These are phyloP conservation scores for Auanema freiburgensis DNA, from an alignment of 2,888 invertebrate genomes.

Conservation along the genomic window DNA sequence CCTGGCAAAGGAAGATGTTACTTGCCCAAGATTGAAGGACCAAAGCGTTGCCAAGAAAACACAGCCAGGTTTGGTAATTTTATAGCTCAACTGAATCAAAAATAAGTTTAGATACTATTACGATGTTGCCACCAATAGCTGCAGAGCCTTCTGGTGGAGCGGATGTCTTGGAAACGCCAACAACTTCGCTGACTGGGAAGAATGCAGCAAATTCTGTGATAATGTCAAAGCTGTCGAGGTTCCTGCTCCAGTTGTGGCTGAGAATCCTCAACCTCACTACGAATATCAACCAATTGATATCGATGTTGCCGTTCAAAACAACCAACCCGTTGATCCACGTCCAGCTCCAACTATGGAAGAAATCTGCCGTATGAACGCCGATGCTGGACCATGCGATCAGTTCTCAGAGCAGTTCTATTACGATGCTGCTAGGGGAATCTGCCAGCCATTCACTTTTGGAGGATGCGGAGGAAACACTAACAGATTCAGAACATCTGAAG, in stretches of 20 bases:
- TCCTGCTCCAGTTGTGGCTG: neutral
- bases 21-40: conserved; percentile 61
- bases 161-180: conserved; percentile 63
- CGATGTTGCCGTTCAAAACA: conserved; percentile 8
- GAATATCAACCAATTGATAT: conserved; percentile 3
- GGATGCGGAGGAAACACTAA: conserved; percentile 63
- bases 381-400: conserved; percentile 78
- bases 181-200: conserved; percentile 60
- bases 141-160: conserved; percentile 63
- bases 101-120: conserved; percentile 48
- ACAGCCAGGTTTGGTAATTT: neutral
- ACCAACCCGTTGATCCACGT: conserved; percentile 4
- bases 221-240: neutral
- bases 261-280: neutral
- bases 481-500: conserved; percentile 49
- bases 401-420: conserved; percentile 71
- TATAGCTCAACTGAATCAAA: neutral
- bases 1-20: conserved; percentile 59
- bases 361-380: conserved; percentile 50
- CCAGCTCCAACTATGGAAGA: conserved; percentile 38
- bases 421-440: conserved; percentile 36
- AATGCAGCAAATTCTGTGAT: conserved; percentile 35
- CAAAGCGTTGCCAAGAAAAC: conserved; percentile 50
- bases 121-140: conserved; percentile 55
- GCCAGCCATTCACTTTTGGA: conserved; percentile 55